Evolutionary conservation across 2,888 invertebrate species (phyloP).

Genomic region (Lordiphosa fenestrarum): DNA sequence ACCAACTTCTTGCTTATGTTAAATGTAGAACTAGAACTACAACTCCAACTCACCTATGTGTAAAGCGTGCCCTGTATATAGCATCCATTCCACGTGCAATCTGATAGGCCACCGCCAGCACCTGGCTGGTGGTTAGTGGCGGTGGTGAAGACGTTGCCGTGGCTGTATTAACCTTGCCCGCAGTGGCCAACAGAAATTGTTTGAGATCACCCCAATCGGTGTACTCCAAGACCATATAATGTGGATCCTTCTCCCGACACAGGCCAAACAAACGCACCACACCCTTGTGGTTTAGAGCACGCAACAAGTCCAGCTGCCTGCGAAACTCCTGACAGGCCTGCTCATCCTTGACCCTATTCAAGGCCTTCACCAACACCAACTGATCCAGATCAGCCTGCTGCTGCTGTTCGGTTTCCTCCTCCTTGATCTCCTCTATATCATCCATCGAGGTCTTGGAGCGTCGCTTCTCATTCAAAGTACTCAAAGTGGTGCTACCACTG

Average conservation of each 20-base stretch:
- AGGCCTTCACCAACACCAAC: conserved; percentile 87
- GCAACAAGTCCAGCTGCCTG: conserved; percentile 92
- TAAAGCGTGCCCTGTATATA: conserved; percentile 86
- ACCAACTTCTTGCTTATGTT: too few species aligned
- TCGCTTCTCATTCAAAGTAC: conserved; percentile 76
- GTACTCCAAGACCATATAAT: conserved; percentile 93
- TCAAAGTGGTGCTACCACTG: conserved; percentile 59
- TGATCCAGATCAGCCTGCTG: conserved; percentile 51
- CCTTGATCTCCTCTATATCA: conserved; percentile 80
- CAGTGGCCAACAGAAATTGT: conserved; percentile 88
- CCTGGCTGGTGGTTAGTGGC: conserved; percentile 86
- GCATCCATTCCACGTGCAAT: conserved; percentile 91
- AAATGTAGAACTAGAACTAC: too few species aligned
- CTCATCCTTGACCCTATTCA: conserved; percentile 90
- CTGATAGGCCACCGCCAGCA: conserved; percentile 86
- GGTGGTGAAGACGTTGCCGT: conserved; percentile 79
- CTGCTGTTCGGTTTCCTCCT: conserved; percentile 64
- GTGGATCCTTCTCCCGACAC: conserved; percentile 91
- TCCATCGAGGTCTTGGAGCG: conserved; percentile 80
- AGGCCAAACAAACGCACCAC: conserved; percentile 89
- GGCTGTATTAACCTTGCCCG: conserved; percentile 77
- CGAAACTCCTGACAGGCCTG: conserved; percentile 90
- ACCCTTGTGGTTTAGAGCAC: conserved; percentile 90
- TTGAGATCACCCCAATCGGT: conserved; percentile 98
- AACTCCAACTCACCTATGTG: conserved; percentile 85